phyloP scores from a whole-genome alignment of 2,888 invertebrate genomes.

The Itoplectis maculator region DNA sequence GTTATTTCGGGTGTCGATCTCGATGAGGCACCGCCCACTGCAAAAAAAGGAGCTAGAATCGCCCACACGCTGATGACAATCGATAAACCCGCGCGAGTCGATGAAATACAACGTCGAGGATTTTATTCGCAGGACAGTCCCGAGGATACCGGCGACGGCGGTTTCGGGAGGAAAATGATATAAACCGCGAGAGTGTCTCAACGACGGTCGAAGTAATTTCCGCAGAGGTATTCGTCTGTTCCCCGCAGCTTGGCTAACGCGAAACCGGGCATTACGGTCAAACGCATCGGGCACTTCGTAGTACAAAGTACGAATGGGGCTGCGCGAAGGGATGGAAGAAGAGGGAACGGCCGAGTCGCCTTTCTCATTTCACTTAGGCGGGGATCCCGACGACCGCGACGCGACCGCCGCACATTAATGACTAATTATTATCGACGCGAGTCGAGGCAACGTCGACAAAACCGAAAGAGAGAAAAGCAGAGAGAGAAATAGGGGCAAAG shows the following conservation, averaged over 20 bases:
- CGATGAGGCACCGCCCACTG: background rate
- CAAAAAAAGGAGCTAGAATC: background rate
- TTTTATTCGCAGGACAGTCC: background rate
- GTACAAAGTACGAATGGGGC: slow-evolving; percentile 28
- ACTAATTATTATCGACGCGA: slow-evolving; percentile 73
- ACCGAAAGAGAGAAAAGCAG: too few species aligned
- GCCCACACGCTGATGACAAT: background rate
- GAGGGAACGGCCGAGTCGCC: background rate
- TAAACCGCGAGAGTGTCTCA: slow-evolving; percentile 34
- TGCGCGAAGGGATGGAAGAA: background rate
- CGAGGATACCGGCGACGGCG: background rate
- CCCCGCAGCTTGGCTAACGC: slow-evolving; percentile 22
- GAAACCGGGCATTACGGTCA: slow-evolving; percentile 38
- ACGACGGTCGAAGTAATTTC: slow-evolving; percentile 43
- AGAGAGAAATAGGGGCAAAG: slow-evolving; percentile 5
- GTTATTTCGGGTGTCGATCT: background rate
- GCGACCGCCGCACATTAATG: slow-evolving; percentile 74
- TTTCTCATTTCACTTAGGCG: slow-evolving; percentile 38
- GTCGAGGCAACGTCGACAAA: background rate
- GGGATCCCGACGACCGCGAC: slow-evolving; percentile 54
- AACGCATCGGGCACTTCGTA: too few species aligned
- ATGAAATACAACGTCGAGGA: background rate
- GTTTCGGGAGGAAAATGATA: slow-evolving; percentile 39
- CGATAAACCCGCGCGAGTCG: background rate
- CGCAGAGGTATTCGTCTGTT: slow-evolving; percentile 23